Conservation (phyloP, 2,888 invertebrate genomes). For the Drosophila greeni region DNA sequence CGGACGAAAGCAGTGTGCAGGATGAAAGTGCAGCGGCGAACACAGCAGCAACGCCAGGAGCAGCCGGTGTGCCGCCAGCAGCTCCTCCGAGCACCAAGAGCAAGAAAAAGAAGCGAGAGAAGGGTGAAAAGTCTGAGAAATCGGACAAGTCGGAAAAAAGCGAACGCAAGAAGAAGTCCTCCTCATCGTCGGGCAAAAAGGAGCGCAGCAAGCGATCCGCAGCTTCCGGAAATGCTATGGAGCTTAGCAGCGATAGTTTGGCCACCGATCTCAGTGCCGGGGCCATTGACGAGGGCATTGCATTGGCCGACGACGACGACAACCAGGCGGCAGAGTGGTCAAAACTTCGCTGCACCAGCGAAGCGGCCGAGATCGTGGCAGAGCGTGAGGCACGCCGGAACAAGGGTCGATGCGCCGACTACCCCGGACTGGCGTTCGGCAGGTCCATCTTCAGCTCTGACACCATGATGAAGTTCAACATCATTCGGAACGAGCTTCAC, state of each 20-base stretch:
- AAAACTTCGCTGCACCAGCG: constrained; percentile 91
- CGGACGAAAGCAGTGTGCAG: constrained; percentile 76
- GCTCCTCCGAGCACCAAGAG: constrained; percentile 36
- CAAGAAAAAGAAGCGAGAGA: constrained; percentile 67
- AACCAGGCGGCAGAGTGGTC: constrained; percentile 90
- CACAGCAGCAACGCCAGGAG: constrained; percentile 5
- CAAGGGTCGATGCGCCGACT: constrained; percentile 90
- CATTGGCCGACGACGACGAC: constrained; percentile 83
- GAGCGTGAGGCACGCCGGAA: constrained; percentile 88
- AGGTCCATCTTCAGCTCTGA: constrained; percentile 96
- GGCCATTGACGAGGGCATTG: constrained; percentile 80
- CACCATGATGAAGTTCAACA: constrained; percentile 98
- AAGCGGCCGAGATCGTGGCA: constrained; percentile 91
- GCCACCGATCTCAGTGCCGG: constrained; percentile 62
- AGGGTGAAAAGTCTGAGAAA: constrained; percentile 47
- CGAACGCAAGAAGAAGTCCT: constrained; percentile 67
- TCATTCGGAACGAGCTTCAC: constrained; percentile 97
- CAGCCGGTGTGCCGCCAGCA: constrained; percentile 11
- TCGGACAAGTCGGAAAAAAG: constrained; percentile 63
- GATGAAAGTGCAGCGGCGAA: constrained; percentile 66
- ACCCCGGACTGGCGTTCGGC: constrained; percentile 94
- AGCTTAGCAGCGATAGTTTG: constrained; percentile 63
- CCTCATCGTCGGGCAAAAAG: constrained; percentile 44
- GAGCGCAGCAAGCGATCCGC: constrained; percentile 69
- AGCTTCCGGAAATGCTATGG: constrained; percentile 47